Base-by-base conservation (phyloP, 2,888 invertebrate species). In the Pantelozetes paolii region DNA sequence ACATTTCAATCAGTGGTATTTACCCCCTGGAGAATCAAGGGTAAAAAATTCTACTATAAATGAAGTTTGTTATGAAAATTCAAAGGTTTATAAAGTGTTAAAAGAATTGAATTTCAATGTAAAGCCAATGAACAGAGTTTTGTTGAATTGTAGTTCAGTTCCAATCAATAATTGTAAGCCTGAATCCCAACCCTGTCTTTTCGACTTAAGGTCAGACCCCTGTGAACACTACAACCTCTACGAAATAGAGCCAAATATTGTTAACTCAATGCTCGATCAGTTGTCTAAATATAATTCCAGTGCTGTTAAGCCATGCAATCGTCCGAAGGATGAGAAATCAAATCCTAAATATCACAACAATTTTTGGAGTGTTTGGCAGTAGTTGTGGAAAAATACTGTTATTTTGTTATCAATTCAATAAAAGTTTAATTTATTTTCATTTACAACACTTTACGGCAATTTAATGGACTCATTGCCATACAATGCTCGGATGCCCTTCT, bases 1-100 rank as follows among this genome's bases (percentile, higher is more conserved):
- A 0, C 80, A 82, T 0, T 90, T 90, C 89, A 90, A 92, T 83
- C 83, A 84, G 72, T 92, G 92, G 82, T 82, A 79, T 77, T 81
- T 80, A 20, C 80, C 81, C 2, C 78, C 79, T 3, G 79, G 79
- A 18, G 71, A 72, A 13, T 36, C n/a, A n/a, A n/a, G 15, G n/a
- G 45, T 13, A 0, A 9, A n/a, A 9, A 50, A 15, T 3, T 40
- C 23, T 11, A 3, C 6, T 15, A 3, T 11, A 20, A 62, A 23
- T 3, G 5, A 36, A 18, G 18, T 1, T 30, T 36, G 40, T 40
- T n/a, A 64, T 40, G 40, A 69, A 26, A 28, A 23, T 1, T 69
- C 26, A 1, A 45, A 45, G 45, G 69, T 45, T 18, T 69, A 69
- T 45, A 26, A 42, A 45, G 26, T 26, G 15, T n/a, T 69, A 8